Evolutionary conservation across 2,888 invertebrate genomes (phyloP), one percentile per base, ranked within the genome.

Genomic region (Sinotaia quadrata): DNA sequence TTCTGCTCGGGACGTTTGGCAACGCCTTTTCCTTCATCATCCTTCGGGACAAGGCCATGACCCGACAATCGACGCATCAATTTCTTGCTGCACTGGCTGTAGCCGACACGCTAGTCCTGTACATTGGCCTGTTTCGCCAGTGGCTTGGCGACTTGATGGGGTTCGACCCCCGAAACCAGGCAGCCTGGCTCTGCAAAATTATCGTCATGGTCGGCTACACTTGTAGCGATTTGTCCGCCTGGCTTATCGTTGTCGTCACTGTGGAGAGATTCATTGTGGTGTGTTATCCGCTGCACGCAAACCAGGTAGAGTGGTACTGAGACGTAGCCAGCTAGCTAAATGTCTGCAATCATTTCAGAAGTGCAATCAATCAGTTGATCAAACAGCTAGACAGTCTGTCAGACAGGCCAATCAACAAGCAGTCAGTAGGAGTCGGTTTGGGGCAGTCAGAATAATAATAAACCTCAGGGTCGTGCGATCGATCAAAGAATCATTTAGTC

Each of bases 181-280:
- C 79, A n/a, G 74, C 79, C 57, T 80, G 80, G 76, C 56, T 81
- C 37, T 87, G 87, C 71, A 87, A 86, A 68, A 15, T 75, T 12
- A 77, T 79, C 15, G 72, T 78, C 1, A 77, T 80, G 27, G 52
- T 85, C 1, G 84, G 84, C 4, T 85, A 83, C 69, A 76, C 83
- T 10, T 77, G 80, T 63, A 86, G 86, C 62, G 83, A 84, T 67
- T 77, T 80, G 8, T 84, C 84, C 0, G 85, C 85, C 4, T 87
- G 86, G 85, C 72, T 87, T 10, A 86, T 87, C 44, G 80, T 87
- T 18, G 85, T 86, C 5, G 82, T 87, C 5, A 87, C 87, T 0
- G 77, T 84, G 15, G 87, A 87, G 68, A 71, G 87, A 8, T 86
- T 81, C 68, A 81, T 86, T 21, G 86, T 83, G 12, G 87, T 87